Percentiles rank a stretch among this genome's conserved stretches.
Conservation (phyloP, 2,888 invertebrate species). For the Spisula subtruncata region DNA sequence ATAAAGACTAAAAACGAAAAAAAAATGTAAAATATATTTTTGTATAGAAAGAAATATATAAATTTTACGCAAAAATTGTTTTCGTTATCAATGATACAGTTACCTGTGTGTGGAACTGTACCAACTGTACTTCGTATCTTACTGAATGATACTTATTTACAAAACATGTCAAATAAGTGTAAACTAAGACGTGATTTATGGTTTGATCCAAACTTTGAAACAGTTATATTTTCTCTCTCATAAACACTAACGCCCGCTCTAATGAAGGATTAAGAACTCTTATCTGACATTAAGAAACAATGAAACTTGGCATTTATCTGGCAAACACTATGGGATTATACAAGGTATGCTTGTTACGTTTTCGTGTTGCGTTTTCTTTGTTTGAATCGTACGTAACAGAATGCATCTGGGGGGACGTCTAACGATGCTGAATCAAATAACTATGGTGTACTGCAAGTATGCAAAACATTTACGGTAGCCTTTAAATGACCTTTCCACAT, state of each 20-base stretch:
- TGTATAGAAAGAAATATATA: no score
- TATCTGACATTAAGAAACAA: background rate
- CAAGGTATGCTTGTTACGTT: background rate
- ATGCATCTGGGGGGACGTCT: background rate
- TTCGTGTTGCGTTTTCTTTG: conserved; percentile 9
- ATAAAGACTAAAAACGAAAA: no score
- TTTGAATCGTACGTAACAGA: background rate
- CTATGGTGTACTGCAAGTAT: background rate
- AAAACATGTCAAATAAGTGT: conserved; percentile 11
- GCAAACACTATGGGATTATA: background rate
- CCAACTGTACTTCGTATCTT: no score
- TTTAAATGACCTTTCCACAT: background rate
- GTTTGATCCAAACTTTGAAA: background rate
- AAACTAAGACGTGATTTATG: background rate
- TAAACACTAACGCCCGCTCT: background rate
- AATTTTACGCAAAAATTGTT: no score
- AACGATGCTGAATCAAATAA: background rate
- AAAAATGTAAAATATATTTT: no score
- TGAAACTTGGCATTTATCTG: background rate
- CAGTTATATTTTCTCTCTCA: background rate
- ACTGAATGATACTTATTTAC: background rate
- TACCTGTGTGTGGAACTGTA: no score
- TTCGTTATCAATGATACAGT: no score
- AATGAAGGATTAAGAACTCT: background rate
- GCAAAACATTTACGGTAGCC: background rate